These are phyloP conservation scores for Acleris laterana DNA, from an alignment of 2,888 invertebrate species.

Conservation along the genomic window DNA sequence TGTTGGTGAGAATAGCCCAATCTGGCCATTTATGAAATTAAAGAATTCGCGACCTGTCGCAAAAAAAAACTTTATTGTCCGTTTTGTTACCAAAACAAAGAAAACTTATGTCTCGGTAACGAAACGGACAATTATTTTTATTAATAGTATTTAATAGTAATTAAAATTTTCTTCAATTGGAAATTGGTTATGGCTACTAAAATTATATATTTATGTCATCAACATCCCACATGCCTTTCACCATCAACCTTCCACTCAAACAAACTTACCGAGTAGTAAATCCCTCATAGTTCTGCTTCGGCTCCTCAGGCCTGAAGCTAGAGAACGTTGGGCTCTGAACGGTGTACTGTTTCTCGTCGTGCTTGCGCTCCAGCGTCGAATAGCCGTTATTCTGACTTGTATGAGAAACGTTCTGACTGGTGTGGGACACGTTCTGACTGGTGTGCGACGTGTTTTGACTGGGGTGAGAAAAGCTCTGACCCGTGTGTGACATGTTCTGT, in stretches of 20 bases:
- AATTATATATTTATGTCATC: not conserved
- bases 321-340: slow-evolving; percentile 72
- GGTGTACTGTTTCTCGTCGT: slow-evolving; percentile 64
- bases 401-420: slow-evolving; percentile 13
- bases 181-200: not conserved
- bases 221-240: not conserved
- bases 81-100: too few species aligned
- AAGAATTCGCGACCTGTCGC: too few species aligned
- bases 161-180: not conserved
- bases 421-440: slow-evolving; percentile 10
- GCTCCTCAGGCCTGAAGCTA: slow-evolving; percentile 74
- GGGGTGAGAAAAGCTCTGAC: slow-evolving; percentile 7
- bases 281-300: slow-evolving; percentile 85
- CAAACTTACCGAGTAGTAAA: slow-evolving; percentile 86
- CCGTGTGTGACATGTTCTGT: slow-evolving; percentile 8
- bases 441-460: slow-evolving; percentile 17
- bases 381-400: slow-evolving; percentile 28
- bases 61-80: too few species aligned
- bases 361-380: slow-evolving; percentile 48
- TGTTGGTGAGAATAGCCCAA: too few species aligned
- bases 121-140: too few species aligned
- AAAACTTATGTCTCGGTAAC: too few species aligned
- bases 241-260: not conserved
- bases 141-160: too few species aligned
- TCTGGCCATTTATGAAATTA: too few species aligned